Conservation (phyloP, 2,797 vertebrate genomes). For the Dicrostonyx torquatus region DNA sequence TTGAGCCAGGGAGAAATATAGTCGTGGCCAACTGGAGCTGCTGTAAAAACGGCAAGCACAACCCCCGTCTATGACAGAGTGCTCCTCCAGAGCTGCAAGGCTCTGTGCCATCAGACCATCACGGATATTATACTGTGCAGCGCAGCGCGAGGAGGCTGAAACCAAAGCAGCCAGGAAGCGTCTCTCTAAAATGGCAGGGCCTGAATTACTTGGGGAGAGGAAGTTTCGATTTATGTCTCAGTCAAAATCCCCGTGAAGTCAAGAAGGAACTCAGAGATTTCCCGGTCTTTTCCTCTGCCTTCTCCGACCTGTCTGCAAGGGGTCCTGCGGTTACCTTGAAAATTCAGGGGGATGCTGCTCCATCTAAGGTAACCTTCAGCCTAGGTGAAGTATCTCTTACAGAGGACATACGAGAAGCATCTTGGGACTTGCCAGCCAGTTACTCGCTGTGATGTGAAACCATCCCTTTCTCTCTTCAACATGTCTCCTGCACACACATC, state of each 20-base stretch:
- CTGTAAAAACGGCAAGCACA: slow-evolving; percentile 62
- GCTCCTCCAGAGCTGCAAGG: not conserved
- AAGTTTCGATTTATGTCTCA: slow-evolving; percentile 63
- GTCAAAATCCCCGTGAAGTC: slow-evolving; percentile 50
- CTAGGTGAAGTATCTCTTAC: slow-evolving; percentile 35
- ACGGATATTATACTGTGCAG: not conserved
- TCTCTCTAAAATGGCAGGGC: slow-evolving; percentile 43
- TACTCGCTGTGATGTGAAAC: slow-evolving; percentile 54
- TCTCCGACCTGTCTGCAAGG: slow-evolving; percentile 46
- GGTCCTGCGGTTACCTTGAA: not conserved
- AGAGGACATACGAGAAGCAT: not conserved
- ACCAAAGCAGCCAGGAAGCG: slow-evolving; percentile 38
- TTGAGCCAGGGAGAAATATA: slow-evolving; percentile 20
- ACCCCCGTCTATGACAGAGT: not conserved
- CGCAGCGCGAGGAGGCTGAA: not conserved
- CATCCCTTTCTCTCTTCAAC: slow-evolving; percentile 56
- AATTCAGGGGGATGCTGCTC: not conserved
- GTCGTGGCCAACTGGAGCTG: slow-evolving; percentile 32
- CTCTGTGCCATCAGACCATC: slow-evolving; percentile 37
- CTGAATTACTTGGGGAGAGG: slow-evolving; percentile 17
- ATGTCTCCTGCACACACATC: not conserved
- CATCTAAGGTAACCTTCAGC: slow-evolving; percentile 59
- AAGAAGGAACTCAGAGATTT: slow-evolving; percentile 42
- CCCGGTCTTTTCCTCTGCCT: slow-evolving; percentile 27
- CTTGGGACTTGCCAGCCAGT: slow-evolving; percentile 33